Base-by-base conservation (phyloP, 92 coral and sea anemone species). In the Chrysogorgia sp. region DNA sequence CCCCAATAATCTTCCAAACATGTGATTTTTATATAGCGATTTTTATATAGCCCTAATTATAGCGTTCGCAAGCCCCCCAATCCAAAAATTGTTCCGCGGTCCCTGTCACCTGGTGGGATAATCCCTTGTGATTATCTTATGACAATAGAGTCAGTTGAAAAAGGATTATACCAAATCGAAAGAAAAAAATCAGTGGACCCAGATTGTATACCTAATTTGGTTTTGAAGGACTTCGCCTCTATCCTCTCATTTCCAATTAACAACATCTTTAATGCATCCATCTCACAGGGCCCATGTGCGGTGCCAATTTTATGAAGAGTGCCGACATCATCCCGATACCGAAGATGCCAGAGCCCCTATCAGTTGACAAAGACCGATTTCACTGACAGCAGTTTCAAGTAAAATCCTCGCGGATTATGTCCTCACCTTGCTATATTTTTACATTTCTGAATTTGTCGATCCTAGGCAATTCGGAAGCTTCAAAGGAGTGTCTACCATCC, bases 341-440 rank as follows among this genome's bases (percentile, higher is more conserved):
- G 41, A 85, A 81, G 50, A 61, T 85, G 63, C 77, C 86, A 20
- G 29, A 72, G 19, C 89, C 89, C 10, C 35, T 70, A 41, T 49
- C 82, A 32, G 43, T 71, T 81, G 82, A 85, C 68, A 58, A 29
- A 4, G 89, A 85, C 53, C 89, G 48, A 81, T 85, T 20, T 85
- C 88, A 40, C 48, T 80, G 65, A 80, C 88, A 10, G 70, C 84
- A n/a, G 75, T 67, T 67, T 43, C 41, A 21, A 67, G 35, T 43
- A 67, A 67, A 19, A 58, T 67, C 9, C 6, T 58, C 40, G 61
- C 56, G 57, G 50, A 47, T 7, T 41, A 56, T 68, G 74, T 56
- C 25, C 49, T 64, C 31, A 60, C 29, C 48, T 68, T 48, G 78
- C 74, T 67, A 52, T 40, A 58, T 56, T 50, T 35, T 56, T 57